These are phyloP conservation scores for Apis cerana DNA, from an alignment of 1,140 invertebrate species.

Conservation along the genomic window DNA sequence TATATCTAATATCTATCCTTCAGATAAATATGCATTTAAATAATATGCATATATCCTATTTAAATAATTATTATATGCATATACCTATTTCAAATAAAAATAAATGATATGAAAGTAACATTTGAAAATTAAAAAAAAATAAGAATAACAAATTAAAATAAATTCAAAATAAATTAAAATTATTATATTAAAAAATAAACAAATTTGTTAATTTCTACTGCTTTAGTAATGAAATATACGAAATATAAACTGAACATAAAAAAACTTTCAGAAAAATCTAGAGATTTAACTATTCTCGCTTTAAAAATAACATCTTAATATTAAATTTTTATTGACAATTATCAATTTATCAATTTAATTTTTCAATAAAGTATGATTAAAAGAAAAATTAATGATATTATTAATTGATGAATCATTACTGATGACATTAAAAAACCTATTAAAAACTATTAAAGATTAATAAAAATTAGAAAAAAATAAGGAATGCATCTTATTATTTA, in stretches of 20 bases:
- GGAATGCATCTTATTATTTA: too few relatives aligned
- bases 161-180: neutral
- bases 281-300: neutral
- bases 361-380: neutral
- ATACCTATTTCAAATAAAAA: too few relatives aligned
- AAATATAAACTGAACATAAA: constrained; percentile 17
- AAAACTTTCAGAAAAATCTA: constrained; percentile 25
- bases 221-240: neutral
- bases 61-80: too few relatives aligned
- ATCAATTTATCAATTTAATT: constrained; percentile 13
- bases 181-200: neutral
- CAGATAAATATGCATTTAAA: too few relatives aligned
- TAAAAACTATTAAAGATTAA: neutral
- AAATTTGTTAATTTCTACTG: constrained; percentile 44
- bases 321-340: neutral
- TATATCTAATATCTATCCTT: neutral
- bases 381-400: neutral
- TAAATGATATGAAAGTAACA: neutral
- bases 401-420: neutral
- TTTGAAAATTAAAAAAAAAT: neutral
- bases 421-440: neutral
- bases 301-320: neutral
- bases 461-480: too few relatives aligned
- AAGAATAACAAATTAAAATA: neutral
- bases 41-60: too few relatives aligned